Conservation (phyloP, 2,888 invertebrate genomes). For the Adineta ricciae region DNA sequence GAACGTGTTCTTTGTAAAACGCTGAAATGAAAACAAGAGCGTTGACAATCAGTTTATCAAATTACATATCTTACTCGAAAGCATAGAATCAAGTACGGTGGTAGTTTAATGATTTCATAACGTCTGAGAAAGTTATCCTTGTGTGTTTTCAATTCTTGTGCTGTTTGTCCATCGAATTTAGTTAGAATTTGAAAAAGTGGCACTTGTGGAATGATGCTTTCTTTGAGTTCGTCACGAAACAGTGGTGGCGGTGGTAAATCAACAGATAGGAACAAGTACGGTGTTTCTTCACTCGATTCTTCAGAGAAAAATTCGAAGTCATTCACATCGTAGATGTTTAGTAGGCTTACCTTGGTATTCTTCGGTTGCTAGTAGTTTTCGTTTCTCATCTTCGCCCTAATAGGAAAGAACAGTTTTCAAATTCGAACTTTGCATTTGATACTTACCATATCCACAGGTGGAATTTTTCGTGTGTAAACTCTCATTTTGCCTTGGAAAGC, state of each 20-base stretch:
- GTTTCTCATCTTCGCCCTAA: slow-evolving; percentile 71
- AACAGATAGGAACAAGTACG: slow-evolving; percentile 74
- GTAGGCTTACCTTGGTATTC: slow-evolving; percentile 61
- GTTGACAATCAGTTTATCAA: too few relatives aligned
- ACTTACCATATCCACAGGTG: slow-evolving; percentile 65
- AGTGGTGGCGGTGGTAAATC: slow-evolving; percentile 88
- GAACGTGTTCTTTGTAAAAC: slow-evolving; percentile 97
- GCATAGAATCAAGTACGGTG: slow-evolving; percentile 85
- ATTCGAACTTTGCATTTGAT: neutral
- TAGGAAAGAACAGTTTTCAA: slow-evolving; percentile 40
- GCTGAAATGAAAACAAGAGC: slow-evolving; percentile 49
- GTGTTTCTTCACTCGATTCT: slow-evolving; percentile 34
- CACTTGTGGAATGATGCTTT: slow-evolving; percentile 94
- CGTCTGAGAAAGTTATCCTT: slow-evolving; percentile 94
- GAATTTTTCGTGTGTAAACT: slow-evolving; percentile 64
- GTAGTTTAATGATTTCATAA: slow-evolving; percentile 83
- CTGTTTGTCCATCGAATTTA: slow-evolving; percentile 86
- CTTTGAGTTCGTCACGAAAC: slow-evolving; percentile 89
- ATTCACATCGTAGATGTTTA: too few relatives aligned
- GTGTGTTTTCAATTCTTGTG: slow-evolving; percentile 97
- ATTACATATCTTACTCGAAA: slow-evolving; percentile 69
- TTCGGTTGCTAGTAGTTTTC: slow-evolving; percentile 64
- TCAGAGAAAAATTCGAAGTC: neutral
- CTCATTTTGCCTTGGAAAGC: slow-evolving; percentile 66
- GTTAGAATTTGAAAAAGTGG: slow-evolving; percentile 82